phyloP scores from a whole-genome alignment of 2,113 vertebrate genomes.

The Thamnophis sirtalis region DNA sequence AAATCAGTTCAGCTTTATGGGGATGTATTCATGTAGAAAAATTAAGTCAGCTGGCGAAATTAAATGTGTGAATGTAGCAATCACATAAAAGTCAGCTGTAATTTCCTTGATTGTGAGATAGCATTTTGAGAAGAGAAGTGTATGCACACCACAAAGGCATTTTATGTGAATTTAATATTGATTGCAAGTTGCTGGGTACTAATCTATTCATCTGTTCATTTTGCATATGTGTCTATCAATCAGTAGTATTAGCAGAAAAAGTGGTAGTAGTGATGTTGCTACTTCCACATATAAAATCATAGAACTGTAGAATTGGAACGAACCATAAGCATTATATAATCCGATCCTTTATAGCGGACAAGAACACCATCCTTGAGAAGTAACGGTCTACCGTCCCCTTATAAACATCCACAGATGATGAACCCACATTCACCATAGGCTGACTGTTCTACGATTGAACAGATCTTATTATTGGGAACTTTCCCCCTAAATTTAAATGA shows the following conservation, averaged over 20 bases:
- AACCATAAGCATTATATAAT: background rate
- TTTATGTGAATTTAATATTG: background rate
- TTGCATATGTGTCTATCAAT: background rate
- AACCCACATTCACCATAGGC: background rate
- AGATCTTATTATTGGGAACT: background rate
- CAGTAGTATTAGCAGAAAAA: background rate
- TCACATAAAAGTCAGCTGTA: background rate
- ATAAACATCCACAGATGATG: background rate
- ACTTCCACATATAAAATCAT: background rate
- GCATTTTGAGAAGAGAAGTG: background rate
- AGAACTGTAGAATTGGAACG: background rate
- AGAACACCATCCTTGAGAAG: background rate
- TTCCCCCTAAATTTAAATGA: background rate
- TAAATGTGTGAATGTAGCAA: background rate
- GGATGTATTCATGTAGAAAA: background rate
- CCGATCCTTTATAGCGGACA: background rate
- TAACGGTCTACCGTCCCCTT: background rate
- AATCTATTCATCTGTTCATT: background rate
- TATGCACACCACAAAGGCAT: background rate
- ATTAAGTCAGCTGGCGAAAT: background rate
- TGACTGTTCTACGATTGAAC: background rate
- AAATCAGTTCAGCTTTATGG: background rate
- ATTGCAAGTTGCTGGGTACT: background rate
- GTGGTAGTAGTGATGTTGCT: background rate
- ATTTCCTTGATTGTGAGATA: background rate